Evolutionary conservation across 2,797 vertebrate species (phyloP), one percentile per base, ranked within the genome.

Genomic region (Champsocephalus gunnari): DNA sequence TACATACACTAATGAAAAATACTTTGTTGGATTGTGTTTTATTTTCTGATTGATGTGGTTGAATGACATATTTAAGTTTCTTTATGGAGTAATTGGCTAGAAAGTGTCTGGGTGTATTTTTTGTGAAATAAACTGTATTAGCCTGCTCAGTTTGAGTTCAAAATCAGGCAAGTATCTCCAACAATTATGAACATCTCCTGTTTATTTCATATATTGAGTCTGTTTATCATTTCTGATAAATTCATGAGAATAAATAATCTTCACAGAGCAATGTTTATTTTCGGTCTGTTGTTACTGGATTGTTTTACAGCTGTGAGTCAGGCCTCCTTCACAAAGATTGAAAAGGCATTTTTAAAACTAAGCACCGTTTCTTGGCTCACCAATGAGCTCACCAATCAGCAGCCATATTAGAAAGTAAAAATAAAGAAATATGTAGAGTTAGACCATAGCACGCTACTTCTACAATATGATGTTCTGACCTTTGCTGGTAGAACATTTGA

Each of bases 51-150:
- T n/a, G 2, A 73, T 67, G 4, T 10, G 44, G 2, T 17, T 71
- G 0, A 67, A 61, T 66, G 3, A 68, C 56, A 49, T 81, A 68
- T 79, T 86, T 87, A 75, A 70, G 72, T 85, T 85, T 61, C 10
- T 5, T 5, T 28, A 32, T 49, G 1, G 48, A 53, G 17, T 9
- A 17, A 50, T 19, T 59, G 17, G 32, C 43, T 49, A 21, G 34
- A 66, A 62, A 74, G 38, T 61, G 56, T 28, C 3, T 73, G 44
- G 13, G 24, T 53, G 9, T 50, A 60, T 68, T 54, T 71, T 74
- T 1, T 63, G 44, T 72, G 28, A 79, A 88, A 87, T 90, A 86
- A 89, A 89, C 7, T 16, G 1, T 21, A 21, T 14, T 38, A 3
- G 14, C 14, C 24, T 58, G 44, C 16, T 55, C 49, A 44, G n/a